phyloP scores from a whole-genome alignment of 2,113 vertebrate genomes.

The Paracanthobrama guichenoti region DNA sequence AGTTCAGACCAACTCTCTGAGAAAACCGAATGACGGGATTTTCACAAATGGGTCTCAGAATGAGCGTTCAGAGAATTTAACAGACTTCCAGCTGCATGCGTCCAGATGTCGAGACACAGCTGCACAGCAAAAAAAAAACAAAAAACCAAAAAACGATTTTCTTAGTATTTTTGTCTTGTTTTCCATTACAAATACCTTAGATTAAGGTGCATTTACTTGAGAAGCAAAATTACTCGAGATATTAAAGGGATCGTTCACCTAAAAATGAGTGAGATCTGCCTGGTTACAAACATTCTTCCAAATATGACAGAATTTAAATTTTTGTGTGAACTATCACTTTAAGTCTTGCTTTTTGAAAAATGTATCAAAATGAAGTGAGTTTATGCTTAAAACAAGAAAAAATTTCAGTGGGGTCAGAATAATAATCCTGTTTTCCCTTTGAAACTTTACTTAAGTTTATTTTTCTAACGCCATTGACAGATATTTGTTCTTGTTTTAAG shows the following conservation, averaged over 20 bases:
- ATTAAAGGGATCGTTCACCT: neutral
- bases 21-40: neutral
- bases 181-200: neutral
- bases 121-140: neutral
- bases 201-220: neutral
- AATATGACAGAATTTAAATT: too few species aligned
- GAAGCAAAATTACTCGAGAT: neutral
- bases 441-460: too few species aligned
- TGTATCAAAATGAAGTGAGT: neutral
- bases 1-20: neutral
- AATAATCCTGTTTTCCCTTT: too few species aligned
- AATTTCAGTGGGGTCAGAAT: too few species aligned
- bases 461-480: too few species aligned
- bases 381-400: too few species aligned
- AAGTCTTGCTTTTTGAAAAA: neutral
- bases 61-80: neutral
- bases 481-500: too few species aligned
- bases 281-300: too few species aligned
- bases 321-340: too few species aligned
- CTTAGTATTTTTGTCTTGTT: neutral
- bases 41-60: neutral
- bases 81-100: neutral
- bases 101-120: slow-evolving; percentile 34
- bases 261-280: too few species aligned
- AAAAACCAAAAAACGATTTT: too few species aligned